Percentiles rank a stretch among this genome's conserved stretches.
phyloP scores from a whole-genome alignment of 1,140 invertebrate genomes.

The Penaeus chinensis region DNA sequence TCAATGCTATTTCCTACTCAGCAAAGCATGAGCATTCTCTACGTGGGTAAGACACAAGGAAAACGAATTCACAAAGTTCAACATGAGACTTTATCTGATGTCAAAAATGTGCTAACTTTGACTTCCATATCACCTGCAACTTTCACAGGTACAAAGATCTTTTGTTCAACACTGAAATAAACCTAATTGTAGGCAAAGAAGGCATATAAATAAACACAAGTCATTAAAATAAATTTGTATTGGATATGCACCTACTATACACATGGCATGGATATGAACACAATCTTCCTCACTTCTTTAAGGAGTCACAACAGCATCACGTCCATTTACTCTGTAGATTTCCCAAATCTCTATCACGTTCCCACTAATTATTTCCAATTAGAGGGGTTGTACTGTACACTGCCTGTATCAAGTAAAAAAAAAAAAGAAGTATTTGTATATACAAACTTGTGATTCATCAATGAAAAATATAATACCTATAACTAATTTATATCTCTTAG shows the following conservation, averaged over 20 bases:
- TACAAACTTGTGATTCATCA: background rate
- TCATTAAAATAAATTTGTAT: background rate
- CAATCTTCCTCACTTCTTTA: background rate
- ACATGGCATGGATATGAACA: background rate
- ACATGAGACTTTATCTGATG: too few relatives aligned
- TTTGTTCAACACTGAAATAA: too few relatives aligned
- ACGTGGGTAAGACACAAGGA: too few relatives aligned
- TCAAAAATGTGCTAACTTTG: too few relatives aligned
- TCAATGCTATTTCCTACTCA: too few relatives aligned
- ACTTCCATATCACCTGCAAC: too few relatives aligned
- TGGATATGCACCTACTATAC: background rate
- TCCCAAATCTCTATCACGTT: slow-evolving; percentile 4
- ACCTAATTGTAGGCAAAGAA: too few relatives aligned
- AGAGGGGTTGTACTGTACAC: slow-evolving; percentile 16
- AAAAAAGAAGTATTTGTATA: background rate
- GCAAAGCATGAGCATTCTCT: too few relatives aligned
- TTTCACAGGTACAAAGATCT: too few relatives aligned
- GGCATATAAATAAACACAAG: too few relatives aligned
- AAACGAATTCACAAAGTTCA: too few relatives aligned
- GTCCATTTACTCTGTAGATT: slow-evolving; percentile 15
- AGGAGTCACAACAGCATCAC: background rate
- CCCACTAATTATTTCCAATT: slow-evolving; percentile 20
- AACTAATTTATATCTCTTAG: too few relatives aligned
- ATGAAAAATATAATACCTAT: background rate
- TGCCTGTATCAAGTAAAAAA: slow-evolving; percentile 26